A percentile compares a stretch with the other conserved stretches of the same genome.
phyloP scores from a whole-genome alignment of 1,140 invertebrate genomes.

The Cherax destructor region DNA sequence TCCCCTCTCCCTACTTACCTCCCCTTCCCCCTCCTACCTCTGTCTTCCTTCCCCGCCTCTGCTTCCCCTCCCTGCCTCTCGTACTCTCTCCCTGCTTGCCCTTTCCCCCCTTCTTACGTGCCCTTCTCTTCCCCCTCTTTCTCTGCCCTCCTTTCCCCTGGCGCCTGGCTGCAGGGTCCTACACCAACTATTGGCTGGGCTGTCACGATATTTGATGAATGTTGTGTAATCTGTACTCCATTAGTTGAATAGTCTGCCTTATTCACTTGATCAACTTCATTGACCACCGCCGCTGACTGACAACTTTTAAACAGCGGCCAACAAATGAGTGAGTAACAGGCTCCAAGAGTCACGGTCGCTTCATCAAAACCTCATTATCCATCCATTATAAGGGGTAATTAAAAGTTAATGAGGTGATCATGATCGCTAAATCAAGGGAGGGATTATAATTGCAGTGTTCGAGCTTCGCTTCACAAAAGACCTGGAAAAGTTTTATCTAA shows the following conservation, averaged over 20 bases:
- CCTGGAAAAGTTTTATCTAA: too few species aligned
- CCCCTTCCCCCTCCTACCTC: too few species aligned
- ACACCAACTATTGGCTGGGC: neutral
- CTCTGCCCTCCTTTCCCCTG: neutral
- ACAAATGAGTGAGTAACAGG: conserved; percentile 23
- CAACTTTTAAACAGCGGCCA: conserved; percentile 31
- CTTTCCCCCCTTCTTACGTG: neutral
- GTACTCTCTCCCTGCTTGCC: conserved; percentile 5
- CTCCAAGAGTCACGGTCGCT: conserved; percentile 31
- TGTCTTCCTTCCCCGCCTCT: neutral
- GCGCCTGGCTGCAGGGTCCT: neutral
- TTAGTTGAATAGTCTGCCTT: conserved; percentile 25
- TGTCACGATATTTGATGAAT: conserved; percentile 18
- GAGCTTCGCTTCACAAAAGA: too few species aligned
- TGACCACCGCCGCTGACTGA: conserved; percentile 3
- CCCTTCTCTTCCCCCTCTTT: conserved; percentile 4
- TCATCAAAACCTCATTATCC: conserved; percentile 32
- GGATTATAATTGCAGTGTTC: too few species aligned
- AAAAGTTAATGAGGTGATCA: conserved; percentile 35
- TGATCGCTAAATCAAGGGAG: neutral
- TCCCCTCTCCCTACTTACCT: too few species aligned
- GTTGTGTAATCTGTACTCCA: conserved; percentile 28
- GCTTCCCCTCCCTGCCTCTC: neutral
- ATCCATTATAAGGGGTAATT: conserved; percentile 17
- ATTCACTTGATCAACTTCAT: neutral